Evolutionary conservation across 2,888 invertebrate species (phyloP).

Genomic region (Alcis repandata): DNA sequence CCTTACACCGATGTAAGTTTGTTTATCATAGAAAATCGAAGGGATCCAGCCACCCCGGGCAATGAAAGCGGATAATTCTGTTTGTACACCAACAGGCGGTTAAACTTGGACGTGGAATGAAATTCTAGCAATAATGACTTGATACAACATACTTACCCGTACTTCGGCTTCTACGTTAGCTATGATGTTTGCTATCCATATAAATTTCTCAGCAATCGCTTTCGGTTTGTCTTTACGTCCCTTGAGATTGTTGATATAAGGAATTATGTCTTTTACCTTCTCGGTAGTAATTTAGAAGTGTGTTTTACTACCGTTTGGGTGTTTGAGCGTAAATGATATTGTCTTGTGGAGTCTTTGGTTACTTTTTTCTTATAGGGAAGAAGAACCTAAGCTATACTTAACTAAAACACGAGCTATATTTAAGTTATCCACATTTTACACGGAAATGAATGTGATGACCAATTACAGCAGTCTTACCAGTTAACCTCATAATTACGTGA

Average conservation of each 20-base stretch:
- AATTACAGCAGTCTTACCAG: constrained; percentile 35
- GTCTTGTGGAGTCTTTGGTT: not conserved
- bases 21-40: constrained; percentile 77
- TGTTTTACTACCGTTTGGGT: constrained; percentile 36
- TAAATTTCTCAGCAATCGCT: constrained; percentile 49
- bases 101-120: constrained; percentile 69
- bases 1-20: constrained; percentile 76
- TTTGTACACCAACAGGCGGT: constrained; percentile 68
- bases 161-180: constrained; percentile 20
- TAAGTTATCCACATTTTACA: constrained; percentile 5
- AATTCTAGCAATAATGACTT: constrained; percentile 69
- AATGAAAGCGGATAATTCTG: constrained; percentile 75
- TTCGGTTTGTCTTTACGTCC: constrained; percentile 47
- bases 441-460: constrained; percentile 13
- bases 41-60: constrained; percentile 69
- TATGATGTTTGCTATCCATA: constrained; percentile 52
- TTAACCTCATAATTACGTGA: constrained; percentile 47
- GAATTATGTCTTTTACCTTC: constrained; percentile 46
- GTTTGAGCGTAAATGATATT: constrained; percentile 18
- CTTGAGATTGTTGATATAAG: constrained; percentile 44
- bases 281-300: constrained; percentile 41
- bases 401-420: not conserved
- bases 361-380: not conserved
- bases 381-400: not conserved
- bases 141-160: constrained; percentile 60